phyloP scores from a whole-genome alignment of 2,113 vertebrate genomes.

The Albula goreensis region DNA sequence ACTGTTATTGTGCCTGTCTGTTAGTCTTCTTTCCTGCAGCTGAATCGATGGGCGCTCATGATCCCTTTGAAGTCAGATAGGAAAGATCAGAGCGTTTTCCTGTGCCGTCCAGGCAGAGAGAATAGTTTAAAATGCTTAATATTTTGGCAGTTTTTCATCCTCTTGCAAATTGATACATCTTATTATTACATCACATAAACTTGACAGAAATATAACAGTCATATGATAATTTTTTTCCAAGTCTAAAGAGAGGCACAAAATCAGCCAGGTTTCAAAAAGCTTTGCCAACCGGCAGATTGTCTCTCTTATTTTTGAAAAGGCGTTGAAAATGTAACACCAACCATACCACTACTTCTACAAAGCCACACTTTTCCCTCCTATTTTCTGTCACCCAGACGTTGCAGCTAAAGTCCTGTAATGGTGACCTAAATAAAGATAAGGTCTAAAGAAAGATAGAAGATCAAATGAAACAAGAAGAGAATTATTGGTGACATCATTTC shows the following conservation, averaged over 20 bases:
- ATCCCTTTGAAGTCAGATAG: background rate
- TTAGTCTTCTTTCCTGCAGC: background rate
- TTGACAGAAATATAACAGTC: background rate
- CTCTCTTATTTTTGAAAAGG: background rate
- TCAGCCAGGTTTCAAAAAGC: background rate
- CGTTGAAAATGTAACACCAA: background rate
- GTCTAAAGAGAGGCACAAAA: background rate
- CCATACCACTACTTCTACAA: background rate
- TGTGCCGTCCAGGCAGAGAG: background rate
- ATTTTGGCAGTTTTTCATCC: background rate
- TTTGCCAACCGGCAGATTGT: background rate
- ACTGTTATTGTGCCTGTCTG: background rate
- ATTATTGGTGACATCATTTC: background rate
- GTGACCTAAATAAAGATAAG: background rate
- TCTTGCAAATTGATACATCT: background rate
- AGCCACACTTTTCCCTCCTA: background rate
- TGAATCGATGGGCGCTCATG: background rate
- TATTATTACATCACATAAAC: background rate
- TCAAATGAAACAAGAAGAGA: background rate
- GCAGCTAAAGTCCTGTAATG: background rate
- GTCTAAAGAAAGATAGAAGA: background rate
- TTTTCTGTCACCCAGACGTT: background rate
- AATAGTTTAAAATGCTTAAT: background rate
- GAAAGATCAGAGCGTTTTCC: slow-evolving; percentile 10
- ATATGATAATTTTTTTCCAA: background rate